phyloP scores from a whole-genome alignment of 2,113 vertebrate genomes.

The Ctenomys sociabilis region DNA sequence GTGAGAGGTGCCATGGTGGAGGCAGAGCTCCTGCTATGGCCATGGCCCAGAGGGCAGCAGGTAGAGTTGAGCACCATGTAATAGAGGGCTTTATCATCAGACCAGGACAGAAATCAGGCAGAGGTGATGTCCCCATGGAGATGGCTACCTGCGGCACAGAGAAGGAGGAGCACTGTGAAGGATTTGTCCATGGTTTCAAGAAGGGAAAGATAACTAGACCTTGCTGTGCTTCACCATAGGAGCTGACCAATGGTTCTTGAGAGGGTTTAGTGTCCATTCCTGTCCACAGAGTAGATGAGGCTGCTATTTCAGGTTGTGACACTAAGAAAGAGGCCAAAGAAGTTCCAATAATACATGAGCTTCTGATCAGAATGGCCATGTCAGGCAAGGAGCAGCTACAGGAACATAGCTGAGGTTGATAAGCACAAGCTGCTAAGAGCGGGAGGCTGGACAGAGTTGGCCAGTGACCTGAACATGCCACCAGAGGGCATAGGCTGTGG shows the following conservation, averaged over 20 bases:
- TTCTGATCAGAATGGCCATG: background rate
- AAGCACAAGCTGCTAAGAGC: background rate
- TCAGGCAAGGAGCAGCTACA: background rate
- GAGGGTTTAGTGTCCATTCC: background rate
- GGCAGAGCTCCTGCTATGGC: conserved; percentile 17
- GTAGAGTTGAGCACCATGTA: conserved; percentile 71
- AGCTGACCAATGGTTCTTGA: background rate
- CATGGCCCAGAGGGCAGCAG: conserved; percentile 31
- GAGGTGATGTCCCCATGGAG: background rate
- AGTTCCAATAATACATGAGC: background rate
- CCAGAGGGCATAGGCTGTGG: rapidly evolving
- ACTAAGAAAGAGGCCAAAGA: background rate
- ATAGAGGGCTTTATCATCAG: conserved; percentile 14
- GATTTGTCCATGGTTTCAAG: conserved; percentile 3
- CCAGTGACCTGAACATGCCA: background rate
- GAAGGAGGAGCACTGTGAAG: background rate
- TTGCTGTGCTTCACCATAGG: background rate
- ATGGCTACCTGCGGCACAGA: background rate
- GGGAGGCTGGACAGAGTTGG: background rate
- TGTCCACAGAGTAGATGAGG: background rate
- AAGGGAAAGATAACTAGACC: background rate
- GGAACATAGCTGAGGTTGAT: background rate
- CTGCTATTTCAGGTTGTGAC: background rate
- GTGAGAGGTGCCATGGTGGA: too few relatives aligned
- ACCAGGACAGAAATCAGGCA: background rate